Conservation (phyloP, 2,888 invertebrate species). For the Ornithoptera alexandrae region DNA sequence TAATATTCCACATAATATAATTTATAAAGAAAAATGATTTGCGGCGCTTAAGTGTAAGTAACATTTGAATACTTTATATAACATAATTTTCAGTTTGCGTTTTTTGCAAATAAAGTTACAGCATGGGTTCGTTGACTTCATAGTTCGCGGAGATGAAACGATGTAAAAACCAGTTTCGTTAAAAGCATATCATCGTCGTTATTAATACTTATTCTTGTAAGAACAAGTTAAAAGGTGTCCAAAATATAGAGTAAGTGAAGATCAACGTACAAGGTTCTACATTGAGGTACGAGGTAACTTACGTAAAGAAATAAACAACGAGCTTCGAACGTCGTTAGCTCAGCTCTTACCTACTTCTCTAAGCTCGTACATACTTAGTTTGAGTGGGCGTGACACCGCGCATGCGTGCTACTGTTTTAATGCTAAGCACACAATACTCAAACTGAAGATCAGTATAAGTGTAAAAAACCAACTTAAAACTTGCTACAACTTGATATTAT, state of each 20-base stretch:
- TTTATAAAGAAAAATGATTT: no score
- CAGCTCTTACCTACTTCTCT: constrained; percentile 14
- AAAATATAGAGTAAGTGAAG: not conserved
- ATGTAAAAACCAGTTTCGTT: no score
- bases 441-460: not conserved
- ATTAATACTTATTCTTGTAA: not conserved
- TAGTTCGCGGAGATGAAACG: no score
- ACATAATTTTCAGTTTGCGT: no score
- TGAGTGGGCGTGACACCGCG: constrained; percentile 24
- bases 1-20: no score
- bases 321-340: constrained; percentile 17
- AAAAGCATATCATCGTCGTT: no score
- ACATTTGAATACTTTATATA: no score
- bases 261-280: constrained; percentile 5
- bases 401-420: constrained; percentile 18
- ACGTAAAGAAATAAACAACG: constrained; percentile 9
- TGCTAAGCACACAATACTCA: not conserved
- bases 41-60: no score
- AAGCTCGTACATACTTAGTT: not conserved
- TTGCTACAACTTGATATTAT: not conserved
- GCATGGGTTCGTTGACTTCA: no score
- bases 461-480: not conserved
- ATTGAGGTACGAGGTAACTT: not conserved
- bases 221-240: not conserved
- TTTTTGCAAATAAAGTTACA: no score